Evolutionary conservation across 2,888 invertebrate genomes (phyloP).

Genomic region (Ceriagrion tenellum): DNA sequence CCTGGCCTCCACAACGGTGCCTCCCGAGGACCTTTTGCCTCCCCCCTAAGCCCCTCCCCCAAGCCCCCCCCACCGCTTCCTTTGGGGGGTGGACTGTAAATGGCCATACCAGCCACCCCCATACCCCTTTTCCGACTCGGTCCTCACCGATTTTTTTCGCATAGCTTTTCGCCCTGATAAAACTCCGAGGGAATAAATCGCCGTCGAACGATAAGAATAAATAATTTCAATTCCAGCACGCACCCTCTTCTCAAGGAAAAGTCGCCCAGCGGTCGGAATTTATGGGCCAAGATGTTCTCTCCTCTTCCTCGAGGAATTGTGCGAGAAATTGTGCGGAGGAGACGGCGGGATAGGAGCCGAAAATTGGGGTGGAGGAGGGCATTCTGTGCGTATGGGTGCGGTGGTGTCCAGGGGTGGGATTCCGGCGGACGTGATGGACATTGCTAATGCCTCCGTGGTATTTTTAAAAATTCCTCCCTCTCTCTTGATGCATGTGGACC

Average conservation of each 20-base stretch:
- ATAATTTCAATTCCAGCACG: constrained; percentile 16
- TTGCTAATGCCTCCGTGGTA: neutral
- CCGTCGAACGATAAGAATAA: constrained; percentile 27
- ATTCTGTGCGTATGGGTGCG: too few relatives aligned
- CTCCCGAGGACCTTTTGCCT: too few relatives aligned
- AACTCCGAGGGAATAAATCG: neutral
- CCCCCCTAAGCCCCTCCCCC: too few relatives aligned
- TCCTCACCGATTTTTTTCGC: neutral
- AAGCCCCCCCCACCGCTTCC: neutral
- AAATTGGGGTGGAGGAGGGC: neutral
- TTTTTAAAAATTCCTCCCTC: neutral
- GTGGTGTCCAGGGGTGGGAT: neutral
- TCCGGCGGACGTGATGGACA: neutral
- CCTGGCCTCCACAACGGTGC: neutral
- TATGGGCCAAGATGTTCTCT: constrained; percentile 9
- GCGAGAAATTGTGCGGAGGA: neutral
- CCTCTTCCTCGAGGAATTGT: neutral
- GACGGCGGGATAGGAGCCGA: neutral
- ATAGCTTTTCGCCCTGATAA: neutral
- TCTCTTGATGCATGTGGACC: neutral
- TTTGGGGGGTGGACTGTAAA: neutral
- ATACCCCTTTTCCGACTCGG: neutral
- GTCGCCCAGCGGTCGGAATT: neutral
- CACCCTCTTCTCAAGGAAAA: neutral
- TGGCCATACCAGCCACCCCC: neutral